A percentile compares a stretch with the other conserved stretches of the same genome.
phyloP scores from a whole-genome alignment of 2,797 vertebrate genomes.

The Chloroceryle inda region DNA sequence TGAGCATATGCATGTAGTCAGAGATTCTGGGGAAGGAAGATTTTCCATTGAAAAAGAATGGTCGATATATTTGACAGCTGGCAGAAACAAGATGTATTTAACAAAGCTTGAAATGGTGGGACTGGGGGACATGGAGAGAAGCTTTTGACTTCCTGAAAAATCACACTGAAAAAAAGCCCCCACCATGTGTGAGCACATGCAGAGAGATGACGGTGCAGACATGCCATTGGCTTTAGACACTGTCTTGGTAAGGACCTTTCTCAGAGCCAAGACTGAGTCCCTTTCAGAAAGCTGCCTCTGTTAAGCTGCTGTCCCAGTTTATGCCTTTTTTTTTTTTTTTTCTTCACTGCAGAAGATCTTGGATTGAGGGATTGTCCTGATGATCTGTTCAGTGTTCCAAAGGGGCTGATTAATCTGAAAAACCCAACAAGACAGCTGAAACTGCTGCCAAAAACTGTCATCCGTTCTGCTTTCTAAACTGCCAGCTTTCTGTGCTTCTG shows the following conservation, averaged over 20 bases:
- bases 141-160: conserved; percentile 9
- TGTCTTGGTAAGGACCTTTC: conserved; percentile 11
- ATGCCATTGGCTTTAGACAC: conserved; percentile 49
- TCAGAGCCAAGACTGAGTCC: not conserved
- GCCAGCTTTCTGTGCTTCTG: conserved; percentile 58
- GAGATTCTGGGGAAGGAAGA: not conserved
- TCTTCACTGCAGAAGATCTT: conserved; percentile 19
- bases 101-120: not conserved
- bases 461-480: conserved; percentile 63
- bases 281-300: conserved; percentile 53
- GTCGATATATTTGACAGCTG: not conserved
- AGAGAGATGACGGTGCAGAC: conserved; percentile 35
- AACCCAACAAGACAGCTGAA: conserved; percentile 78
- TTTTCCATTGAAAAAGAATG: not conserved
- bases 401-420: conserved; percentile 77
- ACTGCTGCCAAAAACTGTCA: conserved; percentile 73
- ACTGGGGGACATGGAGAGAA: not conserved
- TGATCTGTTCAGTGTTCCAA: conserved; percentile 73
- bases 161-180: not conserved
- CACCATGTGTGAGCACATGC: not conserved
- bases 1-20: accelerated
- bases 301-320: conserved; percentile 34
- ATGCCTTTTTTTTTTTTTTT: not conserved
- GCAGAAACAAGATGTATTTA: not conserved
- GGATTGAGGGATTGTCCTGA: conserved; percentile 64